Percentiles rank a stretch among this genome's conserved stretches.
These are phyloP conservation scores for Cheilinus undulatus DNA, from an alignment of 2,113 vertebrate genomes.

Conservation along the genomic window DNA sequence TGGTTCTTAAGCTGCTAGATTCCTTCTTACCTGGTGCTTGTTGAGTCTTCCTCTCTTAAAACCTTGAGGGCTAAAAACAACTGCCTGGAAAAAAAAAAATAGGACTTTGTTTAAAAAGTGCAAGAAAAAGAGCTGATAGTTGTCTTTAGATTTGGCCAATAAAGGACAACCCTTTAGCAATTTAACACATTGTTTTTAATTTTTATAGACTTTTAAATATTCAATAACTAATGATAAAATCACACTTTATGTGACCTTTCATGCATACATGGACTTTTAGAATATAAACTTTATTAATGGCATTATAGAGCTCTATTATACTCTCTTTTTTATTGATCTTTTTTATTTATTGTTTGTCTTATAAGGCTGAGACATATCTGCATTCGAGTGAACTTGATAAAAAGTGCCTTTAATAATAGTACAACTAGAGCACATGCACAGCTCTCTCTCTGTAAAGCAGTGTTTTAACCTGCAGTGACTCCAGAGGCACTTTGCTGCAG, in stretches of 20 bases:
- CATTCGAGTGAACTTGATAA: too few relatives aligned
- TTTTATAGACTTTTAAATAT: too few relatives aligned
- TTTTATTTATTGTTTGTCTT: too few relatives aligned
- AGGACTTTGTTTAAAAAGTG: not conserved
- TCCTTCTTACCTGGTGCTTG: not conserved
- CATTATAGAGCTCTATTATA: too few relatives aligned
- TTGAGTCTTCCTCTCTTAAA: not conserved
- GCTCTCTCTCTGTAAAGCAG: not conserved
- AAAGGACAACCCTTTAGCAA: not conserved
- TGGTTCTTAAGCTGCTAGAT: not conserved
- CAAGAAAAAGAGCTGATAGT: not conserved
- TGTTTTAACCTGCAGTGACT: not conserved
- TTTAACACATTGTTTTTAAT: not conserved
- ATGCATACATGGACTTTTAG: too few relatives aligned
- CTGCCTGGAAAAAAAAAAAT: not conserved
- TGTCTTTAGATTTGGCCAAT: not conserved
- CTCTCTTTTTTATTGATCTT: too few relatives aligned
- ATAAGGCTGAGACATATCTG: too few relatives aligned
- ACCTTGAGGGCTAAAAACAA: not conserved
- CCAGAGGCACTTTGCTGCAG: constrained; percentile 1
- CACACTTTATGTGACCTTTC: too few relatives aligned
- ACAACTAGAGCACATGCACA: not conserved
- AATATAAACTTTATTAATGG: too few relatives aligned
- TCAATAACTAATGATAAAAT: too few relatives aligned
- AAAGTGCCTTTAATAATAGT: not conserved